These are phyloP conservation scores for Xylota sylvarum DNA, from an alignment of 2,888 invertebrate genomes.

Conservation along the genomic window DNA sequence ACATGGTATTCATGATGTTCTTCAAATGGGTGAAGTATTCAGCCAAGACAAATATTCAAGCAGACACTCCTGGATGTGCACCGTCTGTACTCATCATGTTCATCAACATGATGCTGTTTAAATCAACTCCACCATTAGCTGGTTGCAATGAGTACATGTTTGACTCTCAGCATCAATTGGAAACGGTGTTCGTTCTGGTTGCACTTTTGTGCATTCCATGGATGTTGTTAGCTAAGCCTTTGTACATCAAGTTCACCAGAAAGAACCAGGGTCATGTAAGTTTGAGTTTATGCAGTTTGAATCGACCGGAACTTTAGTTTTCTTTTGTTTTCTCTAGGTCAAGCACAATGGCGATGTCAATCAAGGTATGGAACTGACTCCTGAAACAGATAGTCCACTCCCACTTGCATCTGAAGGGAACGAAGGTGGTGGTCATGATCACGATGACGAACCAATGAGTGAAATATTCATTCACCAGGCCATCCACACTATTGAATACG, in stretches of 20 bases:
- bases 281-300: neutral
- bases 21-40: constrained; percentile 93
- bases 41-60: constrained; percentile 83
- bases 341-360: constrained; percentile 88
- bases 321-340: constrained; percentile 72
- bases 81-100: constrained; percentile 91
- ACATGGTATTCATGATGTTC: constrained; percentile 96
- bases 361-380: constrained; percentile 88
- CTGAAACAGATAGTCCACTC: constrained; percentile 83
- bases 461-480: constrained; percentile 96
- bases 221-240: constrained; percentile 96
- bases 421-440: constrained; percentile 81
- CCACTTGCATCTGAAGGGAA: constrained; percentile 80
- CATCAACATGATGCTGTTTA: constrained; percentile 92
- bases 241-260: constrained; percentile 88
- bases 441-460: constrained; percentile 89
- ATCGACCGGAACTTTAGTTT: neutral
- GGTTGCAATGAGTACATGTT: constrained; percentile 89
- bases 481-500: constrained; percentile 98
- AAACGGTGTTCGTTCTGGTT: constrained; percentile 91
- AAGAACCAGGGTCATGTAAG: constrained; percentile 85
- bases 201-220: constrained; percentile 95
- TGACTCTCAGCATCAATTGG: constrained; percentile 89
- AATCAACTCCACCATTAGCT: constrained; percentile 84
- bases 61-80: constrained; percentile 86